These are phyloP conservation scores for Trichomalopsis sarcophagae DNA, from an alignment of 1,140 invertebrate genomes.

Conservation along the genomic window DNA sequence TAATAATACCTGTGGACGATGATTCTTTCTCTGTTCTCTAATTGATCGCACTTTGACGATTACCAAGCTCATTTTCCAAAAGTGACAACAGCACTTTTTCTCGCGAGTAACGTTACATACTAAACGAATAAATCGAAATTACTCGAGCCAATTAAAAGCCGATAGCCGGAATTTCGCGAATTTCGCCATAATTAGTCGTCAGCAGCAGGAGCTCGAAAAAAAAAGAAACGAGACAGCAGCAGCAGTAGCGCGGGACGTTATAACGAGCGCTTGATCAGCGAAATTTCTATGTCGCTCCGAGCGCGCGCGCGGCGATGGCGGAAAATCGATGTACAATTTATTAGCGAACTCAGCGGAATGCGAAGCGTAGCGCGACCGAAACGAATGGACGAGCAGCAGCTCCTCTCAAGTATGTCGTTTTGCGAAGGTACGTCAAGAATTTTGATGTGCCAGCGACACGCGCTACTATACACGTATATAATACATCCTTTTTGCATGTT, in stretches of 20 bases:
- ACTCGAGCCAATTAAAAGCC: neutral
- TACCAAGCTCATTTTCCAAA: no score
- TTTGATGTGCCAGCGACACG: conserved; percentile 16
- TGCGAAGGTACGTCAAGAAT: conserved; percentile 27
- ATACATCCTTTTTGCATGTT: conserved; percentile 1
- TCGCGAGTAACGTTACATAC: no score
- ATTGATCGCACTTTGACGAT: neutral
- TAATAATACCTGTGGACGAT: no score
- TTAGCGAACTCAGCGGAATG: conserved; percentile 57
- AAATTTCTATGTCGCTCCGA: conserved; percentile 22
- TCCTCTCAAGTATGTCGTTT: conserved; percentile 20
- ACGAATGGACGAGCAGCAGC: conserved; percentile 37
- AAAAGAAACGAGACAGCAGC: neutral
- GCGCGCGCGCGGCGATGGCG: neutral
- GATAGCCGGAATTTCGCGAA: neutral
- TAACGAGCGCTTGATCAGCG: conserved; percentile 15
- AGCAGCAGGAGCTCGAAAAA: neutral
- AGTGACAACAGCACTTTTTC: no score
- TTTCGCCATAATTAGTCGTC: neutral
- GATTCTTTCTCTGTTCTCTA: neutral
- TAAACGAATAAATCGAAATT: neutral
- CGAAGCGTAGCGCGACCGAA: conserved; percentile 45
- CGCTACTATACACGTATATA: neutral
- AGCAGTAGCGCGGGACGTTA: neutral
- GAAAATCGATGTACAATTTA: conserved; percentile 54